Evolutionary conservation across 2,797 vertebrate genomes (phyloP).

Genomic region (Phoxinus dragarum): DNA sequence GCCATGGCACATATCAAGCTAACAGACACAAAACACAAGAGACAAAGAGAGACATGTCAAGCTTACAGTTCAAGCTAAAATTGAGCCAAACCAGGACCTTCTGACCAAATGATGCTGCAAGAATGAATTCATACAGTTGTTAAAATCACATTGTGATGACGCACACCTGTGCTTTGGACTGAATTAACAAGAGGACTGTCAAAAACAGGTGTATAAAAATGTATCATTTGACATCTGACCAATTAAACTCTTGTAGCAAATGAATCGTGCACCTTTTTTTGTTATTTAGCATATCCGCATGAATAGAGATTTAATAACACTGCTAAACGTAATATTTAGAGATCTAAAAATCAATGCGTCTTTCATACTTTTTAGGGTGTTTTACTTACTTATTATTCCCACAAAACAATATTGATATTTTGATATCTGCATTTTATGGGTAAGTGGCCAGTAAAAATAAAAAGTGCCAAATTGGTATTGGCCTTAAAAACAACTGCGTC

Average conservation of each 20-base stretch:
- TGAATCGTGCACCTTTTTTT: not conserved
- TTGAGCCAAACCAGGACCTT: constrained; percentile 12
- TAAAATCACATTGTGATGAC: not conserved
- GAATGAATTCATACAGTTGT: constrained; percentile 21
- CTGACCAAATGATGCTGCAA: constrained; percentile 4
- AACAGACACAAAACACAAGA: constrained; percentile 33
- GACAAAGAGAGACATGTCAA: not conserved
- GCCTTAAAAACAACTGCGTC: no score
- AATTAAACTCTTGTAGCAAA: not conserved
- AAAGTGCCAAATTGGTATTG: not conserved
- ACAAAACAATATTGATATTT: not conserved
- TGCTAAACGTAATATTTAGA: no score
- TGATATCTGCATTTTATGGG: not conserved
- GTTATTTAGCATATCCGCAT: not conserved
- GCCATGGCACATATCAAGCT: constrained; percentile 67
- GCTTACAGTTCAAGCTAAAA: not conserved
- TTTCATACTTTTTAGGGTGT: no score
- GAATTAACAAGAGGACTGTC: not conserved
- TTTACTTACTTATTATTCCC: no score
- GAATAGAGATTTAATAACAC: not conserved
- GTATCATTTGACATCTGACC: not conserved
- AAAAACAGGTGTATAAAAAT: not conserved
- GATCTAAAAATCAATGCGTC: no score
- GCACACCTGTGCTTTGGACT: not conserved
- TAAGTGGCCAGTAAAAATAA: not conserved